A percentile compares a stretch with the other conserved stretches of the same genome.
Conservation (phyloP, 2,113 vertebrate genomes). For the Acanthochromis polyacanthus region DNA sequence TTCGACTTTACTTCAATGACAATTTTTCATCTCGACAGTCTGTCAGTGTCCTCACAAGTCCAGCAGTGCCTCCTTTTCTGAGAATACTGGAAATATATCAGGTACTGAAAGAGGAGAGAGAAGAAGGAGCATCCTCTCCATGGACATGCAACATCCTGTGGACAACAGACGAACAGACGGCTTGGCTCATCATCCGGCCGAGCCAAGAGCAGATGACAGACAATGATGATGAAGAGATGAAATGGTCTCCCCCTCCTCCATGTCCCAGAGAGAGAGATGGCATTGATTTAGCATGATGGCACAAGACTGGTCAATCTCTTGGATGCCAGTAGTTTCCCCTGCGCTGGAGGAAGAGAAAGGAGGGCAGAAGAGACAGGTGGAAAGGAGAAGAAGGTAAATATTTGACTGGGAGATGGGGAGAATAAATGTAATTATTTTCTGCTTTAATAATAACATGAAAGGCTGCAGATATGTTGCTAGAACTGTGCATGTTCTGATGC, state of each 20-base stretch:
- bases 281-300: slow-evolving; percentile 92
- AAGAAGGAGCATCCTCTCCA: slow-evolving; percentile 84
- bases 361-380: background rate
- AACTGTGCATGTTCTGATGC: background rate
- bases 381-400: background rate
- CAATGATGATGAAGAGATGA: slow-evolving; percentile 87
- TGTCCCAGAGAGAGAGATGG: slow-evolving; percentile 80
- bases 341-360: slow-evolving; percentile 39
- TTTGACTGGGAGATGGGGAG: background rate
- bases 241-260: slow-evolving; percentile 86
- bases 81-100: slow-evolving; percentile 77
- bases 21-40: slow-evolving; percentile 71
- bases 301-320: slow-evolving; percentile 93
- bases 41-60: slow-evolving; percentile 83
- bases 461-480: background rate
- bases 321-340: slow-evolving; percentile 91
- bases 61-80: slow-evolving; percentile 84
- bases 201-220: slow-evolving; percentile 85
- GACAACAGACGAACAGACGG: slow-evolving; percentile 76
- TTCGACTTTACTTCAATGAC: slow-evolving; percentile 72
- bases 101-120: slow-evolving; percentile 73
- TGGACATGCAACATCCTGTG: slow-evolving; percentile 95
- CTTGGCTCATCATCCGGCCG: slow-evolving; percentile 85
- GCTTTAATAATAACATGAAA: too few species aligned
- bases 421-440: slow-evolving; percentile 6